Base-by-base conservation (phyloP, 2,113 vertebrate genomes). In the Calyptomena viridis region DNA sequence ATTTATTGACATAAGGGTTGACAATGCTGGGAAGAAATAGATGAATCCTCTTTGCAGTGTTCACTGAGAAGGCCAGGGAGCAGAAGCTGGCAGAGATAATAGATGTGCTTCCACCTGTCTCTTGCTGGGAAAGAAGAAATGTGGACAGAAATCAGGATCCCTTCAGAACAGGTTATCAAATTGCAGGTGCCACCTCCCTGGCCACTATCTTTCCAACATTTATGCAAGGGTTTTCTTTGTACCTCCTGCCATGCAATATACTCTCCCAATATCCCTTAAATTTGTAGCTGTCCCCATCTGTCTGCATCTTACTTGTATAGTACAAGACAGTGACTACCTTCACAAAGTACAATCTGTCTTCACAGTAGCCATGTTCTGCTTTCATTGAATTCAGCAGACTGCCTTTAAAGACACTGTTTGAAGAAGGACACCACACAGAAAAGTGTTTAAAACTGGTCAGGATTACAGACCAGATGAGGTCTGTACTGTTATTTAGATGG, bases 1-100 rank as follows among this genome's bases (percentile, higher is more conserved):
- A 91, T 96, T 96, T 96, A 90, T 93, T 96, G 94, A 90, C 93
- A 95, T 55, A 89, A 86, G 62, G 12, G 50, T 93, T 93, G 95
- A 86, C 72, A 86, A 47, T 22, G 21, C 59, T 81, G 44, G 17
- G 16, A 86, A 84, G 73, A 90, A 93, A 93, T 23, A 93, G 82
- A 90, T 90, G 75, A 93, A 90, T 84, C 20, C 31, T 84, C 3
- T 1, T 78, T 88, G 44, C 42, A 27, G 72, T 68, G 68, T 50
- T 94, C 72, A 35, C 59, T 52, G 77, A 88, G 93, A 80, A 79
- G 72, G 50, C 55, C 90, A 75, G 44, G 47, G 47, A 86, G 35
- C 79, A 92, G 64, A 81, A 96, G 18, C 88, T 78, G 55, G 44
- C 72, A 93, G 82, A 84, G 79, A 71, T 93, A 96, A 94, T 46